Evolutionary conservation across 2,797 vertebrate species (phyloP), one percentile per base, ranked within the genome.

Genomic region (Coilia nasus): DNA sequence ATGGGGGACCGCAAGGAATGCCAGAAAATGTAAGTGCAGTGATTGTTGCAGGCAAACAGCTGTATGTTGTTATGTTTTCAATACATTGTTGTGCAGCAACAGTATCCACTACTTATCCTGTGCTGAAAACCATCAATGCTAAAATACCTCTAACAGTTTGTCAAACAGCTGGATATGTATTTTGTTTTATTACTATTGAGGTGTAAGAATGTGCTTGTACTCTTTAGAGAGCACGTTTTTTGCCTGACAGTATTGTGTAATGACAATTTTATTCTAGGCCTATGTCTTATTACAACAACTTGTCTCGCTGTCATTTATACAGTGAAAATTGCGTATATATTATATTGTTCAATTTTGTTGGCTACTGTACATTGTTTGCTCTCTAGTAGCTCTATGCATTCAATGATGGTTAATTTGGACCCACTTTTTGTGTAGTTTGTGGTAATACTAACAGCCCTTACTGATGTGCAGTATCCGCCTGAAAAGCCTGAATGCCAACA

Each of bases 1-100:
- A 90, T 98, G 64, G 98, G 96, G 57, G 96, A 98, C 64, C 96
- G 97, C 85, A 99, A 99, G 87, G 96, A 97, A 81, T 98, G 98
- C 91, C 97, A 98, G 93, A 99, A 99, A 96, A 97, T 98, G 97
- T 99, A 93, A 96, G 96, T 44, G 15, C 50, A 2, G 17, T 21
- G 31, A 15, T 12, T 44, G 44, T 7, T 78, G 71, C 31, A 0
- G 31, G 6, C 19, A 21, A 44, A 41, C 35, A 21, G 31, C 12
- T 31, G 19, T 17, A 19, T 17, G 31, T 7, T 11, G 28, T 75
- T 35, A 21, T 75, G 17, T 10, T 15, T 28, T 67, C 28, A 0
- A 75, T 2, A 21, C 2, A 41, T 21, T 17, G 5, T 7, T 75
- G 31, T 75, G 15, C 15, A 35, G 15, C 35, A 19, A 19, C 50